Evolutionary conservation across 2,888 invertebrate genomes (phyloP), one percentile per base, ranked within the genome.

Genomic region (Rotaria magnacalcarata): DNA sequence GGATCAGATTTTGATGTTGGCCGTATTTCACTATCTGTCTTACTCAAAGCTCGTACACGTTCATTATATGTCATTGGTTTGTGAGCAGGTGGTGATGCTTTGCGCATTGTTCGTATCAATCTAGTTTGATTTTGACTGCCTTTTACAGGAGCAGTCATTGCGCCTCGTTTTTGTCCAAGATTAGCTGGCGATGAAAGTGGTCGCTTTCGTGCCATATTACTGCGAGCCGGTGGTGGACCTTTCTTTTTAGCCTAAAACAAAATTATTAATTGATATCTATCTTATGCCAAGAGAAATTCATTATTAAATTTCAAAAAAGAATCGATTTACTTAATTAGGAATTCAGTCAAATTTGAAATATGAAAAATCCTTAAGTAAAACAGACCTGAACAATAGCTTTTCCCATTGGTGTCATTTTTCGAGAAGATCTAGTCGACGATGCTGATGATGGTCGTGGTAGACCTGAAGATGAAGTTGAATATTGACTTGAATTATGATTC

Each of bases 171-270:
- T 41, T 80, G 80, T 10, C 47, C 47, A n/a, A 80, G 80, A n/a
- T 80, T 80, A 80, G 80, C 80, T 4, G 80, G 80, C 24, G 80
- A 80, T 80, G 80, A 80, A 16, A 80, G 14, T n/a, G 80, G 80
- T n/a, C 80, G 80, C 19, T 47, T 80, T 47, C 43, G 14, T 24
- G 43, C 47, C 47, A 43, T 80, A 47, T 80, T 80, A 47, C 80
- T 80, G 47, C 80, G 80, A 43, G 80, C 80, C 24, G 80, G 80
- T 47, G 80, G 80, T 80, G 80, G 80, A 80, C 80, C 80, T 41
- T 67, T 67, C 14, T 67, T 27, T 67, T 67, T 67, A 16, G 14
- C 67, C 67, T 67, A 67, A 27, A 67, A 7, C 1, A 34, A 67
- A 5, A 19, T 41, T 16, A 67, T 19, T 19, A 67, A 14, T 34